phyloP scores from a whole-genome alignment of 2,113 vertebrate genomes.

The Spheniscus mendiculus region DNA sequence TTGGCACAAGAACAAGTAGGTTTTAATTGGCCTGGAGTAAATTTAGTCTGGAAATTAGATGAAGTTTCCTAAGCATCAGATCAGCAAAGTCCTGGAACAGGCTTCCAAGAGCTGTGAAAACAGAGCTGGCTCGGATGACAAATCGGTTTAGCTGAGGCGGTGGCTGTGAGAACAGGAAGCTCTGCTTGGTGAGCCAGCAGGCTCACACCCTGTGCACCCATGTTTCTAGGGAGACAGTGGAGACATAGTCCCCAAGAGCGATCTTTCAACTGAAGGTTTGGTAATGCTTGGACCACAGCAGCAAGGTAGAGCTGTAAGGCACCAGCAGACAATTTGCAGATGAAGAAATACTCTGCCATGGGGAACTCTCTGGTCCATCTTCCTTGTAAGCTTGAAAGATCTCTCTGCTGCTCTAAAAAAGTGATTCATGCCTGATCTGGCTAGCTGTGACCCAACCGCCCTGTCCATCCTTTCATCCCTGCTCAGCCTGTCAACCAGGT shows the following conservation, averaged over 20 bases:
- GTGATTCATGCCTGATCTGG: background rate
- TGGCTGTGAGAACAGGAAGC: background rate
- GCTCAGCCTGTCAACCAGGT: background rate
- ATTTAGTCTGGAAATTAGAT: constrained; percentile 56
- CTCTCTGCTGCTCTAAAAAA: background rate
- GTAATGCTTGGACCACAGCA: background rate
- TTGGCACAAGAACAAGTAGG: constrained; percentile 22
- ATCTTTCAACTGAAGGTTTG: background rate
- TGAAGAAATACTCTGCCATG: background rate
- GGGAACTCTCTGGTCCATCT: background rate
- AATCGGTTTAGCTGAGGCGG: background rate
- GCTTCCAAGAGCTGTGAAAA: constrained; percentile 26
- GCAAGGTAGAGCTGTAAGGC: background rate
- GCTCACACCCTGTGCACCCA: background rate
- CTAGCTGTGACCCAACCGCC: background rate
- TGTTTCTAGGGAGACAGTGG: background rate
- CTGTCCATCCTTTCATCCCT: background rate
- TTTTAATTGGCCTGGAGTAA: constrained; percentile 50
- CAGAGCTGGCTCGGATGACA: background rate
- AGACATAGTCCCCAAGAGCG: background rate
- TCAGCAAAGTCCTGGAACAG: background rate
- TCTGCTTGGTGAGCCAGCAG: background rate
- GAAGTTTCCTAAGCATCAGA: constrained; percentile 16
- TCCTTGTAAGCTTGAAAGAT: background rate
- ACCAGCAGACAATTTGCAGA: background rate